phyloP scores from a whole-genome alignment of 92 coral and sea anemone species.

The Epizoanthus illoricatus region DNA sequence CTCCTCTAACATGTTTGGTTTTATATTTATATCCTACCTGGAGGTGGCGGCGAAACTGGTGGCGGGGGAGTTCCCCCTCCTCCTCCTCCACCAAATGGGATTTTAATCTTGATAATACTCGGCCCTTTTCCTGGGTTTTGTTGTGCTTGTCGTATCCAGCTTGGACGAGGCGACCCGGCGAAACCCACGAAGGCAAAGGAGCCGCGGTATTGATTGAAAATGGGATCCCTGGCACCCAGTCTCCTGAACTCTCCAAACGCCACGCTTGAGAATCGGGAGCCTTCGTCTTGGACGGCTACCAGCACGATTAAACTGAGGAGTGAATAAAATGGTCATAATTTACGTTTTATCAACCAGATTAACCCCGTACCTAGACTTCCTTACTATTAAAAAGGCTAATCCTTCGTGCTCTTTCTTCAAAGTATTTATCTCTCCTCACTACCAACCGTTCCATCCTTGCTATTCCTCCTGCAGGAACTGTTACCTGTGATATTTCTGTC shows the following conservation, averaged over 20 bases:
- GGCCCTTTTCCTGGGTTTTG: conserved; percentile 23
- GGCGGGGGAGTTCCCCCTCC: conserved; percentile 16
- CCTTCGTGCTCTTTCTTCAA: too few species aligned
- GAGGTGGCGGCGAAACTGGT: conserved; percentile 1
- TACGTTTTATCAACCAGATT: neutral
- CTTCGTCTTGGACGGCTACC: conserved; percentile 33
- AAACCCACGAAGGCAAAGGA: conserved; percentile 29
- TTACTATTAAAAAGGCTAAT: too few species aligned
- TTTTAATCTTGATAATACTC: conserved; percentile 11
- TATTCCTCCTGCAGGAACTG: too few species aligned
- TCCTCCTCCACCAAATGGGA: conserved; percentile 34
- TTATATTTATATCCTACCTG: neutral
- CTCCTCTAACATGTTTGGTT: too few species aligned
- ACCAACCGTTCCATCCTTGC: too few species aligned
- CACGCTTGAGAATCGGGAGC: neutral
- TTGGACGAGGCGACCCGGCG: conserved; percentile 27
- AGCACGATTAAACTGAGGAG: conserved; percentile 19
- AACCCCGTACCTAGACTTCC: neutral
- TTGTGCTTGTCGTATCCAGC: conserved; percentile 31
- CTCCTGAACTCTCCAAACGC: conserved; percentile 19
- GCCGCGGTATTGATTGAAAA: conserved; percentile 2
- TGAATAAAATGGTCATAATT: neutral
- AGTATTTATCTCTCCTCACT: too few species aligned
- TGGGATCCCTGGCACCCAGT: conserved; percentile 1
- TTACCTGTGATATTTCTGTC: too few species aligned